phyloP scores from a whole-genome alignment of 2,888 invertebrate species.

The Acanthoscelides obtectus region DNA sequence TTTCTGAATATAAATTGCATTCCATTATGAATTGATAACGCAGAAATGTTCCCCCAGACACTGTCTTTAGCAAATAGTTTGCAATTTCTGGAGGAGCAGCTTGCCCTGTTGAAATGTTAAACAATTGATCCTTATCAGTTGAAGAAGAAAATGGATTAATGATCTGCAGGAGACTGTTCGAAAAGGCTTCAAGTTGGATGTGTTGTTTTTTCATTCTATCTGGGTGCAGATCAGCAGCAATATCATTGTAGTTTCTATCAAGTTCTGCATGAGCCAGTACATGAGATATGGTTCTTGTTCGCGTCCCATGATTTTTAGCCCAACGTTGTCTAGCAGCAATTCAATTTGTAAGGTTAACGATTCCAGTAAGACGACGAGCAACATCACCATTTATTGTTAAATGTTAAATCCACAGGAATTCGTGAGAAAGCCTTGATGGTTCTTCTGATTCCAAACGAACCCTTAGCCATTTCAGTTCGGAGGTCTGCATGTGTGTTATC shows the following conservation, averaged over 20 bases:
- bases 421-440: constrained; percentile 17
- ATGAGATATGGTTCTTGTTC: constrained; percentile 7
- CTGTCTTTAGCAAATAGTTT: constrained; percentile 3
- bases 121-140: constrained; percentile 5
- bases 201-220: constrained; percentile 7
- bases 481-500: too few species aligned
- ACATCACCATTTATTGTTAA: too few species aligned
- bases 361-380: constrained; percentile 16
- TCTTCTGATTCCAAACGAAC: constrained; percentile 21
- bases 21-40: constrained; percentile 15
- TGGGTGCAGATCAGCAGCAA: constrained; percentile 2
- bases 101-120: constrained; percentile 12
- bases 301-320: too few species aligned
- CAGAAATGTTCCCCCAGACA: constrained; percentile 6
- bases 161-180: constrained; percentile 2
- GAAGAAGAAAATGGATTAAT: constrained; percentile 7
- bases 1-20: constrained; percentile 13
- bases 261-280: constrained; percentile 1
- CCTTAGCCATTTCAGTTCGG: constrained; percentile 7
- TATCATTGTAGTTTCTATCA: background rate
- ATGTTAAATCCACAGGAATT: too few species aligned
- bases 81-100: constrained; percentile 6
- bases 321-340: constrained; percentile 11
- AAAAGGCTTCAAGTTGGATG: constrained; percentile 5
- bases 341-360: constrained; percentile 14